These are phyloP conservation scores for Enteromius treurensis DNA, from an alignment of 2,797 vertebrate species.

Conservation along the genomic window DNA sequence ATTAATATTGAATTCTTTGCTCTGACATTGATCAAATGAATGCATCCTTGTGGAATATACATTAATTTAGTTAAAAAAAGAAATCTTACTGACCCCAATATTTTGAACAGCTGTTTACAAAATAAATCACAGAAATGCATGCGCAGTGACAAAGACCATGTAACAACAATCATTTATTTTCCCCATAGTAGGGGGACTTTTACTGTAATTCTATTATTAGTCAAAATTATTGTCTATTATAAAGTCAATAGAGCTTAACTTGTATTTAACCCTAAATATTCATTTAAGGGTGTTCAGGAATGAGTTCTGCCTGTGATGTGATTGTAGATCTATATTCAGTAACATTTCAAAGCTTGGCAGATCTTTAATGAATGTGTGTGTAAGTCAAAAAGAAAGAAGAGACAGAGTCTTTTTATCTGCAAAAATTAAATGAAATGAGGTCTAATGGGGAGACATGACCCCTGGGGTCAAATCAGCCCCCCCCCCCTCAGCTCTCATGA, in stretches of 20 bases:
- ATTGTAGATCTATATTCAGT: background rate
- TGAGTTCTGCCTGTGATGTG: slow-evolving; percentile 12
- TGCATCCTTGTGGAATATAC: background rate
- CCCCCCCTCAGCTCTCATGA: slow-evolving; percentile 11
- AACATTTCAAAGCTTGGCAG: slow-evolving; percentile 5
- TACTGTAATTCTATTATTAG: background rate
- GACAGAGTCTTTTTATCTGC: slow-evolving; percentile 23
- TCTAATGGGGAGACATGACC: slow-evolving; percentile 35
- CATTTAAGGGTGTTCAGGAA: slow-evolving; percentile 21
- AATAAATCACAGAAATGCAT: background rate
- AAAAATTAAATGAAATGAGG: slow-evolving; percentile 41
- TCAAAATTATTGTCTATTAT: background rate
- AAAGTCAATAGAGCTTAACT: background rate
- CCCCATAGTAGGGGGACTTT: background rate
- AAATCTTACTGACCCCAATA: background rate
- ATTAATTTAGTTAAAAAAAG: background rate
- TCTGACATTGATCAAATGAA: background rate
- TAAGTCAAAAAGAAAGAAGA: slow-evolving; percentile 50
- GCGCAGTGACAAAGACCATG: background rate
- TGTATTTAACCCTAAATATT: slow-evolving; percentile 5
- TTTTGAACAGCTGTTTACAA: background rate
- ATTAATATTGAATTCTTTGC: background rate
- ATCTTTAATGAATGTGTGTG: slow-evolving; percentile 49
- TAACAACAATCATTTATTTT: background rate
- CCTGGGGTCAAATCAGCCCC: slow-evolving; percentile 37